phyloP scores from a whole-genome alignment of 1,140 invertebrate genomes.

The Choristoneura fumiferana region DNA sequence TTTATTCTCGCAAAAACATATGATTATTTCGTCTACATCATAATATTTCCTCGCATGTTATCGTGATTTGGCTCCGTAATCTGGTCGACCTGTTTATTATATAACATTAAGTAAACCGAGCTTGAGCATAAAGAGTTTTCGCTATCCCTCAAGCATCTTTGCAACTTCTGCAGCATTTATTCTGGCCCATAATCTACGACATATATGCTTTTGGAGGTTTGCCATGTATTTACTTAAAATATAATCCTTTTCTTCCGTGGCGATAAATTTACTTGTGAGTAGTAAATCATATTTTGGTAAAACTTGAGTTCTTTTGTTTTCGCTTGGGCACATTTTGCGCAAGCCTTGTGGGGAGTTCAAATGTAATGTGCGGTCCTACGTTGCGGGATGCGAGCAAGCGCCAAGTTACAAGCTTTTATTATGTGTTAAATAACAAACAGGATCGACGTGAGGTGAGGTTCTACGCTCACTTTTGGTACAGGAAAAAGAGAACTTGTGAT shows the following conservation, averaged over 20 bases:
- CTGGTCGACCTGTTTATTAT: background rate
- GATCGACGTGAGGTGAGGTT: too few relatives aligned
- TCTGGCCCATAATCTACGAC: conserved; percentile 10
- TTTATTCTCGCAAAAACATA: too few relatives aligned
- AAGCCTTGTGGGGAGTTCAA: too few relatives aligned
- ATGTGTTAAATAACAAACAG: too few relatives aligned
- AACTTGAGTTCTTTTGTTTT: background rate
- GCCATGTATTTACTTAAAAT: conserved; percentile 10
- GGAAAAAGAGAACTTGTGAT: too few relatives aligned
- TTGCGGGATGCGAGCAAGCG: too few relatives aligned
- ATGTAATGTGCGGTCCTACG: too few relatives aligned
- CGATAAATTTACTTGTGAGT: background rate
- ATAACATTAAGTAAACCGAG: background rate
- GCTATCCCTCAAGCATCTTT: background rate
- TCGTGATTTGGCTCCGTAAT: background rate
- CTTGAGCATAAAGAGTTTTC: background rate
- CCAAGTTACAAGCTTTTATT: too few relatives aligned
- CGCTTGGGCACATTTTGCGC: background rate
- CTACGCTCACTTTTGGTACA: too few relatives aligned
- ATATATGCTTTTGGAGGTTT: background rate
- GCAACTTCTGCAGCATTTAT: conserved; percentile 4
- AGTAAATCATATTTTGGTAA: background rate
- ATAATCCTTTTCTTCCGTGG: conserved; percentile 5
- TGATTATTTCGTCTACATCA: too few relatives aligned
- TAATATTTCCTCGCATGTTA: background rate